Evolutionary conservation across 2,113 vertebrate genomes (phyloP), one percentile per base, ranked within the genome.

Genomic region (Athene cunicularia): DNA sequence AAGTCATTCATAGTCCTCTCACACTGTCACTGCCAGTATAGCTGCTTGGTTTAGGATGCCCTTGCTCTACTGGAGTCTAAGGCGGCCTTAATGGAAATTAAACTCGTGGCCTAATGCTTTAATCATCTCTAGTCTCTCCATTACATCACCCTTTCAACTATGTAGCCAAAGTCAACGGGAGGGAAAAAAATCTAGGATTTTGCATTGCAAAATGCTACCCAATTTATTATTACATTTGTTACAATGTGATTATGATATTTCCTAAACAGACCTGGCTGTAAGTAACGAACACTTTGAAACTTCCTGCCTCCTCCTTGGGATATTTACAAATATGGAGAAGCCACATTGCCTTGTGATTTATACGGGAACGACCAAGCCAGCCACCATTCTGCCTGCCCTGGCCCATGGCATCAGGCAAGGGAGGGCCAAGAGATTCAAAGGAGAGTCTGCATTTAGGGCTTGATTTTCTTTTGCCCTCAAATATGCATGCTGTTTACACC

Each of bases 121-220:
- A 67, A 71, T 95, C 85, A 32, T 86, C 68, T 71, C 16, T n/a
- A 47, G 35, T 55, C 62, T 74, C 83, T 91, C 26, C 22, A 28
- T 63, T 43, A 43, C 1, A 0, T 77, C n/a, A 77, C 47, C 26
- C 86, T 86, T 93, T 84, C 67, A 90, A 84, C 47, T 77, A 33
- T n/a, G 12, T n/a, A 60, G 28, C 14, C 50, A 59, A 83, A 94
- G 82, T 21, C 26, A 74, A 53, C 5, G 30, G 18, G 43, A 86
- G 30, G 27, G 56, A 12, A 7, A 90, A 90, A 91, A 43, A 67
- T 27, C n/a, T 20, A 47, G 59, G n/a, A 43, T 64, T 86, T 86
- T 77, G 37, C 92, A 68, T 86, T 89, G 86, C 43, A 94, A 90
- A 91, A 79, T 53, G 33, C 21, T 66, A 22, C 27, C 60, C 81